These are phyloP conservation scores for Acanthococcus lagerstroemiae DNA, from an alignment of 2,888 invertebrate species.

Conservation along the genomic window DNA sequence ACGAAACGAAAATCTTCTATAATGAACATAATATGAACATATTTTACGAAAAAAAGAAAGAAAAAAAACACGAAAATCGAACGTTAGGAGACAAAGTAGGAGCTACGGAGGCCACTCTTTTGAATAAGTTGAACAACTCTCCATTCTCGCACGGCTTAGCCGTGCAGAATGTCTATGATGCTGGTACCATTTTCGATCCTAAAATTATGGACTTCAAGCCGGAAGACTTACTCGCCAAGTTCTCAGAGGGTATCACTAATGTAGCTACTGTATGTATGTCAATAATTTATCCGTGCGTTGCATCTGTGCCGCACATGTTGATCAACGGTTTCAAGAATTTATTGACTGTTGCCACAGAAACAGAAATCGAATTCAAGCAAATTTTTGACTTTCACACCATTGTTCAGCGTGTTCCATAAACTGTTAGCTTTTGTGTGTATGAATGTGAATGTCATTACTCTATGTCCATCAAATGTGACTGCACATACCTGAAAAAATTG, in stretches of 20 bases:
- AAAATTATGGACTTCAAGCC: slow-evolving; percentile 96
- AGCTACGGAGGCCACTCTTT: slow-evolving; percentile 95
- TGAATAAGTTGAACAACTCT: slow-evolving; percentile 99
- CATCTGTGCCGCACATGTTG: slow-evolving; percentile 94
- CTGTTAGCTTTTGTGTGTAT: too few relatives aligned
- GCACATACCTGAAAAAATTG: too few relatives aligned
- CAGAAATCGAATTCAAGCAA: slow-evolving; percentile 92
- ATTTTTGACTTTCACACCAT: too few relatives aligned
- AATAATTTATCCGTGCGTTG: slow-evolving; percentile 92
- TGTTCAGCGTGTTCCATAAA: too few relatives aligned
- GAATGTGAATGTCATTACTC: too few relatives aligned
- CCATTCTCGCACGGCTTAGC: slow-evolving; percentile 97
- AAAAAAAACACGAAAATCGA: too few relatives aligned
- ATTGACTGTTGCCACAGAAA: slow-evolving; percentile 89
- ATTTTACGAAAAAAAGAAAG: too few relatives aligned
- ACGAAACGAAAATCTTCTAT: too few relatives aligned
- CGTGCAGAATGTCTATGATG: slow-evolving; percentile 95
- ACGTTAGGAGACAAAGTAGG: slow-evolving; percentile 99
- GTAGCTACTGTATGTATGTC: slow-evolving; percentile 85
- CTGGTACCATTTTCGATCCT: slow-evolving; percentile 94
- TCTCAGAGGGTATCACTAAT: too few relatives aligned
- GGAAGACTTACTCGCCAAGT: slow-evolving; percentile 82
- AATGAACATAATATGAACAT: too few relatives aligned
- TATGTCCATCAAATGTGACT: too few relatives aligned
- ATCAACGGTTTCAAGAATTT: slow-evolving; percentile 97